Base-by-base conservation (phyloP, 2,888 invertebrate genomes). In the Nycteola revayana region DNA sequence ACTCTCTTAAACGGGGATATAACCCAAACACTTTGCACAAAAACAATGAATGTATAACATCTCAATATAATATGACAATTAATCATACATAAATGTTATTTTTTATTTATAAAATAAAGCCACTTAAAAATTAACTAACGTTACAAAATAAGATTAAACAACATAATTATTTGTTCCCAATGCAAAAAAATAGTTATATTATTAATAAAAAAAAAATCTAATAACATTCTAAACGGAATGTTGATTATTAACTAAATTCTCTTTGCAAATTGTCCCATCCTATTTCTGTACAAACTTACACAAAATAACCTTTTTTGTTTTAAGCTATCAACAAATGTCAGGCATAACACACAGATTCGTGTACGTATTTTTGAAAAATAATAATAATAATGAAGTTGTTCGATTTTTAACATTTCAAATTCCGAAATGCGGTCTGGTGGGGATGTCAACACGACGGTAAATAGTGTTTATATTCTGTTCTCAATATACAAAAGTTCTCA, bases 251-350 rank as follows among this genome's bases (percentile, higher is more conserved):
- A 73, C 87, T 88, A 88, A 81, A 78, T 87, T 85, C 81, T 88
- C 83, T 88, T 88, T 88, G 88, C 88, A 88, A 87, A 81, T 77
- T 83, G 88, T 88, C 88, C 88, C 88, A 83, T 87, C 87, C 87
- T 88, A 87, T 81, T 77, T 81, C 83, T 87, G 85, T 87, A 88
- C 87, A 87, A 76, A 81, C 84, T 87, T 85, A 88, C 74, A 80
- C 76, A 78, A 84, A 82, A 82, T 82, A 86, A 86, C 78, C 62
- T 69, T 75, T 18, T 69, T 65, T 44, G 44, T 44, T 60, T 77
- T 81, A 83, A 78, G 80, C 82, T 84, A 85, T 76, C 75, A 86
- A 85, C 84, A 81, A 77, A 80, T 76, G 83, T 77, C 82, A 65
- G 76, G 77, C 81, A 66, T 74, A 77, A 81, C 81, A 83, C 81